Percentiles rank a stretch among this genome's conserved stretches.
These are phyloP conservation scores for Aptenodytes patagonicus DNA, from an alignment of 2,113 vertebrate genomes.

Conservation along the genomic window DNA sequence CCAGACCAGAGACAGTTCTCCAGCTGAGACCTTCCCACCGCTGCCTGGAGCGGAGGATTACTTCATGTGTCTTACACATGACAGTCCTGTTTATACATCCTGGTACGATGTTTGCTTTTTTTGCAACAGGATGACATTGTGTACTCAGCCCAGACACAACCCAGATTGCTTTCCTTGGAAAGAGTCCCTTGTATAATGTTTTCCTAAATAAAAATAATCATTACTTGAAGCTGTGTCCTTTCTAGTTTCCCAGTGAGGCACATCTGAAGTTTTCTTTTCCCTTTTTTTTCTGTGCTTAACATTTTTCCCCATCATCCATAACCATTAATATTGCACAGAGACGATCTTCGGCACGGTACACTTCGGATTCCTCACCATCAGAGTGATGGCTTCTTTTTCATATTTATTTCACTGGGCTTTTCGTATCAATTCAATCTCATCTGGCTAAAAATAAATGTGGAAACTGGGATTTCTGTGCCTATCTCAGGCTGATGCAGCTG, in stretches of 20 bases:
- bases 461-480: neutral
- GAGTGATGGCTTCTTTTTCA: neutral
- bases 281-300: neutral
- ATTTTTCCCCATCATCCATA: neutral
- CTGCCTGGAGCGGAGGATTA: neutral
- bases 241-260: neutral
- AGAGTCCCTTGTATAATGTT: neutral
- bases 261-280: neutral
- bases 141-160: constrained; percentile 20
- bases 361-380: neutral
- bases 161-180: constrained; percentile 32
- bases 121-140: neutral
- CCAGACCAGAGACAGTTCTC: neutral
- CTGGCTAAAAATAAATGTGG: neutral
- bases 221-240: neutral
- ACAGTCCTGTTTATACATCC: neutral
- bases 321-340: neutral
- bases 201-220: neutral
- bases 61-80: neutral
- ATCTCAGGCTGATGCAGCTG: neutral
- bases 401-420: neutral
- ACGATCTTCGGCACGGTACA: rapidly evolving
- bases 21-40: neutral
- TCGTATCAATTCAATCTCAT: neutral
- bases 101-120: neutral